A percentile compares a stretch with the other conserved stretches of the same genome.
Conservation (phyloP, 2,888 invertebrate species). For the Pristionchus japonicus region DNA sequence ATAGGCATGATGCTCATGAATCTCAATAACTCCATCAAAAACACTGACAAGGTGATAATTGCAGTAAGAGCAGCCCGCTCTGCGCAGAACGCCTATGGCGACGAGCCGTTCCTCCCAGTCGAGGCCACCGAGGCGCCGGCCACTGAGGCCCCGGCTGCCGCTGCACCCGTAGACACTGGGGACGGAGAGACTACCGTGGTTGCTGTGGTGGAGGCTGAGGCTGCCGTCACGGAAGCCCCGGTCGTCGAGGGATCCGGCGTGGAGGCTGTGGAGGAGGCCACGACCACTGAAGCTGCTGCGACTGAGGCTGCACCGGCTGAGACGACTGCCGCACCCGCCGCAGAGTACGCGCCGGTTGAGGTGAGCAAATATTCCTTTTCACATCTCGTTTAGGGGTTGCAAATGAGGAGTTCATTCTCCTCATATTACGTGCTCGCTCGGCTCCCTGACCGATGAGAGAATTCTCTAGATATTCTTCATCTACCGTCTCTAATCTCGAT, state of each 20-base stretch:
- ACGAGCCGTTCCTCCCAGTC: not conserved
- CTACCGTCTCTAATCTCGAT: no score
- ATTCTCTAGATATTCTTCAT: no score
- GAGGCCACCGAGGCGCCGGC: no score
- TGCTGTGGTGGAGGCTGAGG: not conserved
- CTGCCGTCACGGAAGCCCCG: not conserved
- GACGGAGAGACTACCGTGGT: not conserved
- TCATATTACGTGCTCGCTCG: no score
- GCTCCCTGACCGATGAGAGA: no score
- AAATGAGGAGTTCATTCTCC: no score
- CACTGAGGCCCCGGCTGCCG: not conserved
- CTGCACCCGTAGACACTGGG: not conserved
- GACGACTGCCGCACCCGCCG: not conserved
- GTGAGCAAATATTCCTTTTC: not conserved
- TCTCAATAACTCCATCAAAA: no score
- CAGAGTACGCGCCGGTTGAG: not conserved
- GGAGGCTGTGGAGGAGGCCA: not conserved
- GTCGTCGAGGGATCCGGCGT: not conserved
- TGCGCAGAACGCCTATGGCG: not conserved
- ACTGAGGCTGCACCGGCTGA: not conserved
- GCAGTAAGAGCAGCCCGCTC: not conserved
- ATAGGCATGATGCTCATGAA: not conserved
- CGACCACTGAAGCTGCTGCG: not conserved
- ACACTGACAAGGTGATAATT: no score
- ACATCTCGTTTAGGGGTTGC: no score